These are phyloP conservation scores for Pocillopora meandrina DNA, from an alignment of 92 coral and sea anemone genomes.

Conservation along the genomic window DNA sequence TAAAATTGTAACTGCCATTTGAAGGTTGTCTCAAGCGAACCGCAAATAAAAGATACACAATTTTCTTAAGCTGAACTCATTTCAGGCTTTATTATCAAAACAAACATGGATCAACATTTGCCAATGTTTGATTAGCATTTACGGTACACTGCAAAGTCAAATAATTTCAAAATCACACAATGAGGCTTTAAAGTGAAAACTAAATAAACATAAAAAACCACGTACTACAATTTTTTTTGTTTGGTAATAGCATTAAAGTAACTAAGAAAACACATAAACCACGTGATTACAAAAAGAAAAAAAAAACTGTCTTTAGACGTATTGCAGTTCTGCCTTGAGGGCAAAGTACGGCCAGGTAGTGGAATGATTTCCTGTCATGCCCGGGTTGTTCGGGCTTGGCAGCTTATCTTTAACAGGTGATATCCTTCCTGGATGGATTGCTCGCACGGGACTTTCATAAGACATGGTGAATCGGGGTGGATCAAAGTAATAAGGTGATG, in stretches of 20 bases:
- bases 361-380: slow-evolving; percentile 15
- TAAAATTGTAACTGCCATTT: not conserved
- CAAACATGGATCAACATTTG: slow-evolving; percentile 11
- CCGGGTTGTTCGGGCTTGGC: slow-evolving; percentile 10
- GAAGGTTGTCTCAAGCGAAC: slow-evolving; percentile 3
- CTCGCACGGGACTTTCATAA: slow-evolving; percentile 26
- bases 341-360: slow-evolving; percentile 54
- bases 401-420: slow-evolving; percentile 35
- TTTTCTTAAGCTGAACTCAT: slow-evolving; percentile 2
- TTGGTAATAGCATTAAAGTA: not conserved
- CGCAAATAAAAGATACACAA: slow-evolving; percentile 14
- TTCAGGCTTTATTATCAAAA: slow-evolving; percentile 31
- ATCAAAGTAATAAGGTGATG: slow-evolving; percentile 36
- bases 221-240: not conserved
- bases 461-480: slow-evolving; percentile 35
- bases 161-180: slow-evolving; percentile 1
- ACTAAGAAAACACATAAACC: not conserved
- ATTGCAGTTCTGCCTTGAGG: slow-evolving; percentile 67
- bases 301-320: slow-evolving; percentile 34
- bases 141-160: not conserved
- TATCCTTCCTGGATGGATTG: slow-evolving; percentile 37
- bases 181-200: not conserved
- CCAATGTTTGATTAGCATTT: slow-evolving; percentile 1
- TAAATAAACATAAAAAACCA: not conserved
- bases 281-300: not conserved